phyloP scores from a whole-genome alignment of 2,113 vertebrate genomes.

The Marmota flaviventris region DNA sequence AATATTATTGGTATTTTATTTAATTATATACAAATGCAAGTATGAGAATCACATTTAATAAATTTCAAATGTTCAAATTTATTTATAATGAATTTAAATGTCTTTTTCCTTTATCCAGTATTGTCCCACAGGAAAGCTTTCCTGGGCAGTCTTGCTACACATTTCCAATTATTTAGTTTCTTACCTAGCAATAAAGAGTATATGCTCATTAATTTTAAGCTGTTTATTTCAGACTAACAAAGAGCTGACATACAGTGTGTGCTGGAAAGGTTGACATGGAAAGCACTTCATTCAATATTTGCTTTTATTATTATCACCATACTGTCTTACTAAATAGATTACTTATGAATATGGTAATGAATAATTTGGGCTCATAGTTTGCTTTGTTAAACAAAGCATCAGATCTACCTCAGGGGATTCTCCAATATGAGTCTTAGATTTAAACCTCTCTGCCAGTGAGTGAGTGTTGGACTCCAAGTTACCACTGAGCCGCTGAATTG shows the following conservation, averaged over 20 bases:
- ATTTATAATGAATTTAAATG: conserved; percentile 14
- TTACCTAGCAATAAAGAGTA: conserved; percentile 1
- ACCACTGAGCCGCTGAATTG: conserved; percentile 35
- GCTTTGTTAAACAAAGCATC: conserved; percentile 78
- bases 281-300: conserved; percentile 78
- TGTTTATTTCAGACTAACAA: conserved; percentile 49
- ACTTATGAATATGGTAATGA: conserved; percentile 83
- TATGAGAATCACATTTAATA: not conserved
- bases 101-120: not conserved
- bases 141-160: not conserved
- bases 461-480: conserved; percentile 20
- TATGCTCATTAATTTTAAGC: conserved; percentile 68
- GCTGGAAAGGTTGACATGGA: conserved; percentile 40
- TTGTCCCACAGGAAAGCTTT: conserved; percentile 29
- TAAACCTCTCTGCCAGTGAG: conserved; percentile 47
- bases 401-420: conserved; percentile 60
- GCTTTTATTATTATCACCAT: conserved; percentile 79
- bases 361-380: conserved; percentile 72
- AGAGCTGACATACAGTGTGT: conserved; percentile 36
- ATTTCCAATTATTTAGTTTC: conserved; percentile 6
- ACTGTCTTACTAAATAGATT: conserved; percentile 70
- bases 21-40: not conserved
- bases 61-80: conserved; percentile 16
- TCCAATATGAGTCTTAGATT: conserved; percentile 56
- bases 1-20: not conserved